Base-by-base conservation (phyloP, 2,113 vertebrate species). In the Cervus canadensis region DNA sequence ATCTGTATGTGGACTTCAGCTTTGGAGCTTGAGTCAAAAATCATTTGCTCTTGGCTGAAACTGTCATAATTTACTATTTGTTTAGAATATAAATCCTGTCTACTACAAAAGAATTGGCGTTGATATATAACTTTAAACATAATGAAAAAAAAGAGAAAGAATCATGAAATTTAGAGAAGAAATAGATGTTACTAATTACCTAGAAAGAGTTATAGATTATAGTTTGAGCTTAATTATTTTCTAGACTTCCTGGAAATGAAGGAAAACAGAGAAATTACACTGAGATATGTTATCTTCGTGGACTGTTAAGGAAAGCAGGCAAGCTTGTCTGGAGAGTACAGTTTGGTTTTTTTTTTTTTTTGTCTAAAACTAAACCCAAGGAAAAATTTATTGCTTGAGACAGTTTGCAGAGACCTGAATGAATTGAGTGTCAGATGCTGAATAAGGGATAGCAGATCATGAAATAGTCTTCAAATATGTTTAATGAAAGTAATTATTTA, bases 401-500 rank as follows among this genome's bases (percentile, higher is more conserved):
- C 64, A 85, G 60, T 96, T 43, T 90, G 30, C 48, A 96, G 88
- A 93, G 76, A 92, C 48, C 64, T 94, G 90, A 97, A 82, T 95
- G 88, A 98, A 92, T 94, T 90, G 91, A 84, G 78, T 88, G 88
- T 96, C 95, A 94, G 88, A 88, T 90, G 85, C 86, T 95, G 93
- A 97, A 96, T 40, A 95, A 95, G 60, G 54, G 30, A 52, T 76
- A 88, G 40, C 33, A 5, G 57, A 56, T 96, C 43, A 45, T 94
- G 93, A 97, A 97, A 90, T 14, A 91, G n/a, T 94, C 87, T 89
- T 96, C 96, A 92, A 97, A 94, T 54, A 62, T 26, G 19, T 88
- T 97, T 94, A 67, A 95, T 86, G 67, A 93, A 94, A 93, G 57
- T 86, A 60, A 95, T 94, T 94, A 95, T 94, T 97, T 97, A 93